phyloP scores from a whole-genome alignment of 2,113 vertebrate genomes.

The Rhodinocichla rosea region DNA sequence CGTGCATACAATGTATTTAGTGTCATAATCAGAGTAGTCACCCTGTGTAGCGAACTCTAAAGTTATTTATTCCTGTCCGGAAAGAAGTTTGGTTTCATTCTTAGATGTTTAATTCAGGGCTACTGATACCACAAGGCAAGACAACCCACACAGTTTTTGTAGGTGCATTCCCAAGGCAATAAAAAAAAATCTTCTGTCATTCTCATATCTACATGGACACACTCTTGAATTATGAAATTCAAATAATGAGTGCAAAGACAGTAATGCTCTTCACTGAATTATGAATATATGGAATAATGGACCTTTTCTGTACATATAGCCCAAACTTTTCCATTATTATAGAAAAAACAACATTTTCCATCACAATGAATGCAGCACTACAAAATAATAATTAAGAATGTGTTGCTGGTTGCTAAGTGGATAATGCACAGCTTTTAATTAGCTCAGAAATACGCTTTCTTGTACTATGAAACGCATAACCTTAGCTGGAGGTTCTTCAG shows the following conservation, averaged over 20 bases:
- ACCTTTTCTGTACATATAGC: background rate
- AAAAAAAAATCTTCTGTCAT: background rate
- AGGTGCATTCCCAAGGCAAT: background rate
- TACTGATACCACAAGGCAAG: background rate
- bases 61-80: background rate
- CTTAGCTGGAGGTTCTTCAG: slow-evolving; percentile 21
- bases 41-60: background rate
- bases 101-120: background rate
- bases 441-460: slow-evolving; percentile 32
- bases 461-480: background rate
- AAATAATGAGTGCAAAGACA: background rate
- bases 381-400: slow-evolving; percentile 62
- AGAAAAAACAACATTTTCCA: background rate
- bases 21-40: background rate
- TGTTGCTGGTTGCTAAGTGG: slow-evolving; percentile 53
- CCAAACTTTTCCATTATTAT: background rate
- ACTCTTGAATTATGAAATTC: background rate
- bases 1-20: background rate
- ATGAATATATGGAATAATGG: background rate
- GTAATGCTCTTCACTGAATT: background rate
- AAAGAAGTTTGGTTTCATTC: background rate
- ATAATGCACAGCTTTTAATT: slow-evolving; percentile 53
- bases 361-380: background rate
- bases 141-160: background rate
- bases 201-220: background rate